Evolutionary conservation across 2,113 vertebrate genomes (phyloP).

Genomic region (Sclerurus mexicanus): DNA sequence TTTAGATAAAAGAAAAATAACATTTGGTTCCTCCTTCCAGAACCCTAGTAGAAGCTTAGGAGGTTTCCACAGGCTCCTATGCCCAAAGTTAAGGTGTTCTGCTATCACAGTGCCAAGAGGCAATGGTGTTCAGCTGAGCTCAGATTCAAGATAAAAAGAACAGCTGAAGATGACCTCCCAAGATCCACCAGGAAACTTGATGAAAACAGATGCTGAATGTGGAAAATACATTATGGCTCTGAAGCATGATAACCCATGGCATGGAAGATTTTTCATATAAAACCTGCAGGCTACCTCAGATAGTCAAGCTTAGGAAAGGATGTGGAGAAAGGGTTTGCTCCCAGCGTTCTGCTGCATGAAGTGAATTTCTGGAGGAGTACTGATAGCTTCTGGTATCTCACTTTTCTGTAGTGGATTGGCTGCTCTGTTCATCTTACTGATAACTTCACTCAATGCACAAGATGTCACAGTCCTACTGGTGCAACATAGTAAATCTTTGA

Average conservation of each 20-base stretch:
- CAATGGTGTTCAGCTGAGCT: background rate
- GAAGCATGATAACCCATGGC: background rate
- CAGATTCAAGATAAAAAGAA: background rate
- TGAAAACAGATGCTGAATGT: background rate
- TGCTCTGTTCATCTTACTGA: background rate
- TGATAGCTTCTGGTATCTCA: background rate
- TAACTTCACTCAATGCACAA: background rate
- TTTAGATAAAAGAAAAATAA: background rate
- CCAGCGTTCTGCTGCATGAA: background rate
- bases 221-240: background rate
- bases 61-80: background rate
- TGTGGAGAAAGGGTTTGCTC: background rate
- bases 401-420: background rate
- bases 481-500: background rate
- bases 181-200: background rate
- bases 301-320: background rate
- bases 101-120: background rate
- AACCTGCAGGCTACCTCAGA: background rate
- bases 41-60: background rate
- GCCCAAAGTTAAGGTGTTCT: background rate
- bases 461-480: background rate
- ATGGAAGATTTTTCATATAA: background rate
- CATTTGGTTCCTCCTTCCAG: background rate
- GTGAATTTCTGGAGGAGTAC: background rate
- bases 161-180: background rate